These are phyloP conservation scores for Bryconaethiops microstoma DNA, from an alignment of 2,797 vertebrate genomes.

Conservation along the genomic window DNA sequence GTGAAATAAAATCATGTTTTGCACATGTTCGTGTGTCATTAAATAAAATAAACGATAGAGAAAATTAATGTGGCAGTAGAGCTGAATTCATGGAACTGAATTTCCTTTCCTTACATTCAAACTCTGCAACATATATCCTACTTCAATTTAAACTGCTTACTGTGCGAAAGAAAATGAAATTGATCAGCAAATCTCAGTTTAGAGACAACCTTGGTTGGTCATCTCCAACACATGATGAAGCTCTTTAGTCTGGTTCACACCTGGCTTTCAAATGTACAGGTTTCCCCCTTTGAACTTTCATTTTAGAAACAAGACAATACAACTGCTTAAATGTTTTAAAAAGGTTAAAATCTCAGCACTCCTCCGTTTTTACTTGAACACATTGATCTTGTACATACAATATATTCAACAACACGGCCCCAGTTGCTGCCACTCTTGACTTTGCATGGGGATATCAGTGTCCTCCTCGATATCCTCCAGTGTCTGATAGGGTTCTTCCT, in stretches of 20 bases:
- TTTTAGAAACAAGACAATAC: constrained; percentile 47
- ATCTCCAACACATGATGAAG: constrained; percentile 20
- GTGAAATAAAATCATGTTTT: not conserved
- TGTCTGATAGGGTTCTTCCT: not conserved
- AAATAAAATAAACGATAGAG: constrained; percentile 25
- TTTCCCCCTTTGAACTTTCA: constrained; percentile 9
- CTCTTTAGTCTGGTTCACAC: constrained; percentile 22
- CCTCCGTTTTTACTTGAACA: constrained; percentile 39
- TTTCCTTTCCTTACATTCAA: constrained; percentile 32
- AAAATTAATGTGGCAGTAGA: constrained; percentile 23
- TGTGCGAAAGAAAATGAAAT: constrained; percentile 35
- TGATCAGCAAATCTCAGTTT: constrained; percentile 8
- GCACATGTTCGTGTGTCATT: not conserved
- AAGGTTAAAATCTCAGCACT: constrained; percentile 37
- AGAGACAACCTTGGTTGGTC: constrained; percentile 2
- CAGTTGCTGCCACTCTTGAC: not conserved
- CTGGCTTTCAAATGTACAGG: constrained; percentile 38
- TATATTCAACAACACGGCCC: constrained; percentile 25
- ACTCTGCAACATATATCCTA: constrained; percentile 32
- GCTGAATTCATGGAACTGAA: constrained; percentile 40
- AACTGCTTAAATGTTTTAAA: constrained; percentile 44
- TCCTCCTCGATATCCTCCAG: constrained; percentile 7
- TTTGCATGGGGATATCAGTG: constrained; percentile 8
- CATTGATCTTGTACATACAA: constrained; percentile 25
- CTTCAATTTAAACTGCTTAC: constrained; percentile 16